Percentiles rank a stretch among this genome's conserved stretches.
Conservation (phyloP, 2,888 invertebrate genomes). For the Latrodectus hesperus region DNA sequence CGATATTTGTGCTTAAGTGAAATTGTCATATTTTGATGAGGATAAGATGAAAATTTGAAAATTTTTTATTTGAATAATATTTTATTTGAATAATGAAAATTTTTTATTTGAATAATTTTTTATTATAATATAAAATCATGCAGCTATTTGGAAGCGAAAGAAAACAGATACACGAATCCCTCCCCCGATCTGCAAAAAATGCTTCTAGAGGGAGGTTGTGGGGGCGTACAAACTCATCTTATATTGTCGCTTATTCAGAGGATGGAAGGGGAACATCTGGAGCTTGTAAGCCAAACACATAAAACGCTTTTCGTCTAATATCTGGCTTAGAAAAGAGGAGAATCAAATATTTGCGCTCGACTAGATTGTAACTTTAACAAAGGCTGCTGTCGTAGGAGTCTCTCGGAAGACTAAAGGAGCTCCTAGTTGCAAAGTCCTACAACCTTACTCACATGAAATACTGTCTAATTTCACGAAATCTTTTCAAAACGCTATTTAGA, state of each 20-base stretch:
- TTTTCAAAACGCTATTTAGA: too few relatives aligned
- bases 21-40: too few relatives aligned
- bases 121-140: too few relatives aligned
- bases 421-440: background rate
- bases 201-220: background rate
- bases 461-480: too few relatives aligned
- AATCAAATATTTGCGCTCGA: conserved; percentile 28
- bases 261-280: conserved; percentile 10
- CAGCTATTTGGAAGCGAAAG: too few relatives aligned
- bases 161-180: too few relatives aligned
- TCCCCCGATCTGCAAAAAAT: too few relatives aligned
- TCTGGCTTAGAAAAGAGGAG: conserved; percentile 8
- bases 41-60: too few relatives aligned
- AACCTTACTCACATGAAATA: background rate
- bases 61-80: too few relatives aligned
- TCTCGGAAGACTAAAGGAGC: background rate
- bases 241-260: background rate
- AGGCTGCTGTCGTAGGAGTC: background rate
- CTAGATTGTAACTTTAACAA: conserved; percentile 7
- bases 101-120: too few relatives aligned
- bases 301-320: conserved; percentile 12
- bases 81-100: too few relatives aligned
- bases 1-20: too few relatives aligned
- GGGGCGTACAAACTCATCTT: background rate
- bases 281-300: conserved; percentile 6